Base-by-base conservation (phyloP, 2,888 invertebrate species). In the Torymus aiolomorphi region DNA sequence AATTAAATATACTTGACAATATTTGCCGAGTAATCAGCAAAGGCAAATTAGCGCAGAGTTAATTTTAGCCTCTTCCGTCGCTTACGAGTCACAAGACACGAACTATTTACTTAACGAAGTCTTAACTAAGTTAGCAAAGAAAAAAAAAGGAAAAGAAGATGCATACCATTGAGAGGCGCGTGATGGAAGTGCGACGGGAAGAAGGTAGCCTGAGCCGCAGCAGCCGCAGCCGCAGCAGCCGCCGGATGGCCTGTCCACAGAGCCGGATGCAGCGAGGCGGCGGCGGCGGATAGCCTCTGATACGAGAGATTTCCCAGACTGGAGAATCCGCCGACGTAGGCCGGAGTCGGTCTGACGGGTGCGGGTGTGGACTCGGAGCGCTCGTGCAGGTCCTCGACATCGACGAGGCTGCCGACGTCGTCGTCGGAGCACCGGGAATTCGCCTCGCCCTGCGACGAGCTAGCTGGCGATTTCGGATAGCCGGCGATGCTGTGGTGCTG, bases 361-460 rank as follows among this genome's bases (percentile, higher is more conserved):
- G 87, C 85, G 0, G 89, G 80, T 10, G 54, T 51, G 3, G 57
- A 13, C 14, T 52, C 12, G 18, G 5, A 18, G 11, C 24, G 0
- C 12, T 61, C 65, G 31, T 67, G 59, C 20, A 95, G 91, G 86
- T 96, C 96, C 89, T 96, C 96, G 14, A 96, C 96, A 88, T 96
- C 96, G 14, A 96, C 95, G 86, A 94, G 92, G 67, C 94, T 94
- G 84, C 93, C 94, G 83, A 92, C 92, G 61, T 90, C 90, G 83
- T 92, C 83, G 72, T 89, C 89, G 2, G 89, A 89, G 54, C 87
- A 88, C 14, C 65, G 42, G 57, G 87, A 84, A 16, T 88, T 87
- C 5, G 85, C 84, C 3, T 74, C 84, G 57, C 87, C 89, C 24
- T 86, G 87, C 63, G 87, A 86, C 0, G 85, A 87, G 76, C 89